Evolutionary conservation across 2,797 vertebrate genomes (phyloP).

Genomic region (Manis javanica): DNA sequence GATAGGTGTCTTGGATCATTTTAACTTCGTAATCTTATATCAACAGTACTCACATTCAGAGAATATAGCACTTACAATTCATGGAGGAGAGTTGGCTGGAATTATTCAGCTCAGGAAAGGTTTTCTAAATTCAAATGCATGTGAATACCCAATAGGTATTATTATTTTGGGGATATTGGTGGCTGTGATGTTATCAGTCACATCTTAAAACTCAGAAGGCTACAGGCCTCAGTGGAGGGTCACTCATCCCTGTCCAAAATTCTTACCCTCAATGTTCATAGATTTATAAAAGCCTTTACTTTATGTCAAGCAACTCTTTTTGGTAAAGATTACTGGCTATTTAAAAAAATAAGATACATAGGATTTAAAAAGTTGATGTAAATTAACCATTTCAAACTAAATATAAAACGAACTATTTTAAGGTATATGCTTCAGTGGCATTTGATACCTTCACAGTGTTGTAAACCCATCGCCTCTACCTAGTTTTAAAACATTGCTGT

Average conservation of each 20-base stretch:
- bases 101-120: background rate
- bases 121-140: background rate
- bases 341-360: background rate
- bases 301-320: background rate
- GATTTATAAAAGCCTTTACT: constrained; percentile 26
- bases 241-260: background rate
- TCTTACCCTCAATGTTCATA: background rate
- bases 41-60: background rate
- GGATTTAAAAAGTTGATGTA: background rate
- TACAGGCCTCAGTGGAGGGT: background rate
- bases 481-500: background rate
- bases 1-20: background rate
- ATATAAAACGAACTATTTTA: background rate
- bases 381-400: background rate
- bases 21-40: background rate
- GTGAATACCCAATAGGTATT: background rate
- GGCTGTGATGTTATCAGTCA: background rate
- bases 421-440: background rate
- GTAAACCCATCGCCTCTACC: background rate
- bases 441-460: background rate
- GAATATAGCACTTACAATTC: constrained; percentile 4
- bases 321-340: background rate
- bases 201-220: background rate
- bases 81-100: background rate
- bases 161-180: constrained; percentile 8